These are phyloP conservation scores for Stramonita haemastoma DNA, from an alignment of 2,888 invertebrate species.

Conservation along the genomic window DNA sequence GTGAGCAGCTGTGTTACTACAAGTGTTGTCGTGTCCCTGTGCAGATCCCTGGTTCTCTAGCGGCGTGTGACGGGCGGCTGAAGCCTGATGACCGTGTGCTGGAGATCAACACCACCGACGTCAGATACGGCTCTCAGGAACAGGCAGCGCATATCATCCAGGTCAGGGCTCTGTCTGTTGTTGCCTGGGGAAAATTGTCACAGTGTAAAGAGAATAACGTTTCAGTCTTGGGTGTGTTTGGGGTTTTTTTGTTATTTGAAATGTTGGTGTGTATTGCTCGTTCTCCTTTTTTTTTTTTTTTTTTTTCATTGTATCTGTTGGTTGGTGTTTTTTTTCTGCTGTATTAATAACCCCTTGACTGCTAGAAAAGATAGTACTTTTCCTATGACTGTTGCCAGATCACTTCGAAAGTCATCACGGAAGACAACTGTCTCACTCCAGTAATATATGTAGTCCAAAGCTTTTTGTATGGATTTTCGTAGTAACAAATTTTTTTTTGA, in stretches of 20 bases:
- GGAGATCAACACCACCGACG: constrained; percentile 78
- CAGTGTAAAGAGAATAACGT: neutral
- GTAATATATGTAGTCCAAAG: too few relatives aligned
- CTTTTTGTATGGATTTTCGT: too few relatives aligned
- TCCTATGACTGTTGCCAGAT: too few relatives aligned
- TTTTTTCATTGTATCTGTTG: too few relatives aligned
- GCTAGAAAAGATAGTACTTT: too few relatives aligned
- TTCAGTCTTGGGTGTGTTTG: neutral
- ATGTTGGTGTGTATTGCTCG: neutral
- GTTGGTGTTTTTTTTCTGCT: too few relatives aligned
- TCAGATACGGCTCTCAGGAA: constrained; percentile 77
- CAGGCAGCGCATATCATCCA: constrained; percentile 77
- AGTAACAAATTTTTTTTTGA: too few relatives aligned
- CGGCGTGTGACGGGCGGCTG: constrained; percentile 77
- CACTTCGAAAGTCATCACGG: too few relatives aligned
- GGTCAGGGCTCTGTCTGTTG: constrained; percentile 55
- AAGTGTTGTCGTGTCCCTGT: constrained; percentile 1
- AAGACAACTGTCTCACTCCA: too few relatives aligned
- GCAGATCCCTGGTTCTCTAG: constrained; percentile 77
- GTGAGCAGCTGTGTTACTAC: neutral
- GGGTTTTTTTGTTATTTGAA: neutral
- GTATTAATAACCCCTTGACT: too few relatives aligned
- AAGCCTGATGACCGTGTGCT: constrained; percentile 78
- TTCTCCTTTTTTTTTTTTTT: too few relatives aligned
- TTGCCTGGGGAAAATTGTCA: neutral